These are phyloP conservation scores for Allygus modestus DNA, from an alignment of 2,888 invertebrate species.

Conservation along the genomic window DNA sequence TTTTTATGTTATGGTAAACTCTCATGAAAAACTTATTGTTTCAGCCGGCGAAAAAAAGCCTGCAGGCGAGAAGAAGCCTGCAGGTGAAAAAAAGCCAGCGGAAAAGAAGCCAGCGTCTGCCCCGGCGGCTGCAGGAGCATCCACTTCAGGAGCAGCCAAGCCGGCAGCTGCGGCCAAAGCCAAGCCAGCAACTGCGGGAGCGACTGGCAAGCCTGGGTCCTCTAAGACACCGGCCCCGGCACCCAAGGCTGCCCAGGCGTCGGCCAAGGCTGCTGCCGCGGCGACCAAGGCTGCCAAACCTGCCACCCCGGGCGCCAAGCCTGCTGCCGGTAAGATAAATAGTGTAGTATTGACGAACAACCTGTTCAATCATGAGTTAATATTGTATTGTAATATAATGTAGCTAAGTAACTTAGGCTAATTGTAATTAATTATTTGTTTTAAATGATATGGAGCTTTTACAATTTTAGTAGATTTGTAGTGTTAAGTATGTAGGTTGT, in stretches of 20 bases:
- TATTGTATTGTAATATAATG: no score
- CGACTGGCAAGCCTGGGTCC: slow-evolving; percentile 72
- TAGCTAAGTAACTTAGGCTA: no score
- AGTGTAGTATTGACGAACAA: no score
- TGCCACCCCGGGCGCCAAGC: slow-evolving; percentile 46
- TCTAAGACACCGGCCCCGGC: slow-evolving; percentile 70
- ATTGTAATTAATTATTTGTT: no score
- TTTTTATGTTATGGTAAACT: no score
- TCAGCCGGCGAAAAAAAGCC: slow-evolving; percentile 71
- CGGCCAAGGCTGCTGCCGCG: slow-evolving; percentile 69
- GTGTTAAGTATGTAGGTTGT: no score
- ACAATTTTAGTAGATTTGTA: no score
- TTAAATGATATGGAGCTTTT: no score
- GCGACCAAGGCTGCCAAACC: slow-evolving; percentile 52
- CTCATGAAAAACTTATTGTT: no score
- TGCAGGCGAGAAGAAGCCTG: slow-evolving; percentile 76
- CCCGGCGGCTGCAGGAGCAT: slow-evolving; percentile 73
- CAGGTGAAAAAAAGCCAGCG: slow-evolving; percentile 75
- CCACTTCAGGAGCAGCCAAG: slow-evolving; percentile 71
- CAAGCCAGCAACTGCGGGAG: slow-evolving; percentile 64
- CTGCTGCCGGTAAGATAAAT: slow-evolving; percentile 66
- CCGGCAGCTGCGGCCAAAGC: slow-evolving; percentile 72
- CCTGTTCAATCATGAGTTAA: no score
- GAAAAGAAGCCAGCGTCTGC: slow-evolving; percentile 77
- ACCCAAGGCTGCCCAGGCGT: slow-evolving; percentile 72